Evolutionary conservation across 2,797 vertebrate genomes (phyloP), one percentile per base, ranked within the genome.

Genomic region (Malurus leucopterus): DNA sequence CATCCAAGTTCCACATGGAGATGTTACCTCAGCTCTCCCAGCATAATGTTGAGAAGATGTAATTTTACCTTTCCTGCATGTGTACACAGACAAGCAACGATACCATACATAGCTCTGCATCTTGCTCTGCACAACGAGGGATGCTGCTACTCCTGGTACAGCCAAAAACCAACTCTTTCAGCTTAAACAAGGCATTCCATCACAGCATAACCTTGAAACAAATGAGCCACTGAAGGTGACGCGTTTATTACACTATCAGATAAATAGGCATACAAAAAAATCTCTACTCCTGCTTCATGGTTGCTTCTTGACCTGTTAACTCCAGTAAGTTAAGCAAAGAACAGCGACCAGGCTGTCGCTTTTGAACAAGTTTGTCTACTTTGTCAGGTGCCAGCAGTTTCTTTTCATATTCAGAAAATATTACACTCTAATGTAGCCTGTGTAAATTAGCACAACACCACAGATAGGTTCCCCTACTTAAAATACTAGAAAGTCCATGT

Each of bases 21-120:
- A 54, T 30, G 59, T 10, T 27, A 47, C 10, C 19, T 83, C 40
- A 63, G n/a, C n/a, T 72, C 19, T 19, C 63, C 21, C 34, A 72
- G 26, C 17, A 82, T 16, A 58, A 8, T 2, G 11, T 7, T 62
- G 15, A 64, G 43, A 36, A 64, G 15, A 72, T 8, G 3, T 2
- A 36, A 53, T 15, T 68, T 2, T 3, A 8, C 12, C 32, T 55
- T n/a, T 38, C 26, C 38, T 4, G 4, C 24, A 41, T 0, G 3
- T 29, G 51, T 27, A 70, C 4, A 2, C 20, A 82, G 68, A 69
- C 4, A 3, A 65, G 40, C 49, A 78, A 26, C 5, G 29, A 23
- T 7, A 40, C 15, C 6, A 17, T 2, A 64, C 1, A 29, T 24
- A 76, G 29, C 29, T 34, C 40, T 47, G 15, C 30, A 61, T 40